Base-by-base conservation (phyloP, 2,888 invertebrate genomes). In the Macropis europaea region DNA sequence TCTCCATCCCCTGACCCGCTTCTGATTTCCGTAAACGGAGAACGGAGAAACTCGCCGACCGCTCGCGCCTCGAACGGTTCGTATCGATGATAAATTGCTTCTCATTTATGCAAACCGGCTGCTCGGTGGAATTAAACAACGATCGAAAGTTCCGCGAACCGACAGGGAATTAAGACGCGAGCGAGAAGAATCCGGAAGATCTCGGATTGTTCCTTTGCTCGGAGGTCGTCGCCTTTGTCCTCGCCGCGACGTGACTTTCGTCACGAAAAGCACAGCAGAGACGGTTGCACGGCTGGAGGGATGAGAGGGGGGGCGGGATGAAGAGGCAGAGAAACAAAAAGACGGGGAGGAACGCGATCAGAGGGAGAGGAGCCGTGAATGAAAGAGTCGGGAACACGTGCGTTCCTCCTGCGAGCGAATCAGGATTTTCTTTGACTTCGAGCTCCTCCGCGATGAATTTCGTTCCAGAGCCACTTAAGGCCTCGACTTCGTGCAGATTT, bases 391-490 rank as follows among this genome's bases (percentile, higher is more conserved):
- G 52, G 34, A 45, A 38, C 28, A n/a, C 56, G 56, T 34, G 59
- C 40, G 56, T 70, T 56, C 70, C n/a, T 59, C 34, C 26, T n/a
- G 13, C 6, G 30, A 6, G 53, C 19, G 53, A 67, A 52, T 52
- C 57, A 42, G 40, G 52, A 60, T 64, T 56, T 64, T 64, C 75
- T 61, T 69, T 57, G 74, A 69, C 40, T 60, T 42, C 48, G n/a
- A 34, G 34, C 38, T 17, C 5, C 15, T 17, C 36, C 7, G 15
- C 56, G 60, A 74, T 64, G 67, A 73, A 73, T 73, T 63, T 73
- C 54, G 61, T 64, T 71, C 53, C 22, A 59, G 63, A 71, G 53
- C 71, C 72, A 71, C 64, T 71, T 59, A 59, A 47, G 63, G 56
- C 38, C 56, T 47, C 57, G 26, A 36, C 53, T 59, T 53, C 48